Evolutionary conservation across 2,888 invertebrate genomes (phyloP).

Genomic region (Gastrophysa polygoni): DNA sequence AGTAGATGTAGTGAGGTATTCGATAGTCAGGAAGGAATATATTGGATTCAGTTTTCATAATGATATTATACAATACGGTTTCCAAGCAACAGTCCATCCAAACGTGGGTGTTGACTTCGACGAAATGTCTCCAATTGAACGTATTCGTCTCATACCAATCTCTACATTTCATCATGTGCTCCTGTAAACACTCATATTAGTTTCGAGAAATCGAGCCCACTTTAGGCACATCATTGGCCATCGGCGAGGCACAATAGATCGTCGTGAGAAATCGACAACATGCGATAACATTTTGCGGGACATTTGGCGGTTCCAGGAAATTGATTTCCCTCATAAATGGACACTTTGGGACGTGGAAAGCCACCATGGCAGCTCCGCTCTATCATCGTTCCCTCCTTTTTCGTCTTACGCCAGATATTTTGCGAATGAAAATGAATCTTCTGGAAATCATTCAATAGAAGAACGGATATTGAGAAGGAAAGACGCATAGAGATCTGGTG

Average conservation of each 20-base stretch:
- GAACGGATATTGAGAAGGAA: no score
- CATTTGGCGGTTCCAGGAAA: constrained; percentile 41
- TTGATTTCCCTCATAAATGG: constrained; percentile 49
- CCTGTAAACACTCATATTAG: constrained; percentile 20
- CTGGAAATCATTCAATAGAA: background rate
- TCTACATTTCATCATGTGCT: constrained; percentile 17
- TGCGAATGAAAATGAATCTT: background rate
- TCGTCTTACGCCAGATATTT: background rate
- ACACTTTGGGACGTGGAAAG: background rate
- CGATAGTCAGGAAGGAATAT: no score
- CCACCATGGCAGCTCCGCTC: background rate
- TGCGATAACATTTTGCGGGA: constrained; percentile 26
- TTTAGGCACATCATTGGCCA: constrained; percentile 29
- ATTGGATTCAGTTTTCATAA: no score
- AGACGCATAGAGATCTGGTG: no score
- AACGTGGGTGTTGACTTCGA: no score
- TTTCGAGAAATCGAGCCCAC: constrained; percentile 23
- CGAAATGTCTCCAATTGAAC: no score
- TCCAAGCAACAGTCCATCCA: no score
- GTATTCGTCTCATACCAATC: background rate
- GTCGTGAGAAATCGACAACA: constrained; percentile 28
- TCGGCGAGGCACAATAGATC: constrained; percentile 27
- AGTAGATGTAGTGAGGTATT: no score
- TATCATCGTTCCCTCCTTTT: background rate
- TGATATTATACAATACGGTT: no score